Evolutionary conservation across 2,797 vertebrate genomes (phyloP), one percentile per base, ranked within the genome.

Genomic region (Danio jaintianensis): DNA sequence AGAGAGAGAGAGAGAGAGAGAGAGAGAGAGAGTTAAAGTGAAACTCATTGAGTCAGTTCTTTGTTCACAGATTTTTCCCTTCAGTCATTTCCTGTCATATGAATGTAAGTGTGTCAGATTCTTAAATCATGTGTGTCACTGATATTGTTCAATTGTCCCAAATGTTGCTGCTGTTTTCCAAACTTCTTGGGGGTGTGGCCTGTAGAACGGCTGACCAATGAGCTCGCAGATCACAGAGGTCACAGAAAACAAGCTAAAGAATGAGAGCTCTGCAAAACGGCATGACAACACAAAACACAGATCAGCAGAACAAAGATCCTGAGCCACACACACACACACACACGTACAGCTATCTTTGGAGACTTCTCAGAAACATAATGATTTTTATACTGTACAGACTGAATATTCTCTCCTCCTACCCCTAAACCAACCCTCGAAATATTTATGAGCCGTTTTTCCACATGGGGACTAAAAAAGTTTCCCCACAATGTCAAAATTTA

Each of bases 231-330:
- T 20, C 8, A 66, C 45, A 75, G 71, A 75, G 38, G 20, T 59
- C 53, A 50, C 52, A 16, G 62, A 38, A 72, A 79, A 80, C 62
- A 77, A 58, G 18, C 71, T 10, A 48, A 62, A 82, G 61, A 68
- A 79, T 55, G 43, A 69, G 47, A 56, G 12, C 78, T 63, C 40
- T 79, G 59, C 40, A 75, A 58, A 70, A 62, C 11, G 52, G 36
- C 52, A 79, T 81, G 62, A 78, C 70, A 80, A 69, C 73, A 76
- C 43, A 76, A 63, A 48, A 16, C 16, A 22, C 56, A 48, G 43
- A 52, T 71, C 80, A 84, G 76, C 72, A 79, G 22, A 50, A 62
- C 8, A 43, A 76, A 76, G 59, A 20, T 48, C 75, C 56, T 55
- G 53, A 76, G 75, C 58, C 68, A 58, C 11, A 48, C 64, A 42